These are phyloP conservation scores for Zosterops lateralis DNA, from an alignment of 2,113 vertebrate species.

Conservation along the genomic window DNA sequence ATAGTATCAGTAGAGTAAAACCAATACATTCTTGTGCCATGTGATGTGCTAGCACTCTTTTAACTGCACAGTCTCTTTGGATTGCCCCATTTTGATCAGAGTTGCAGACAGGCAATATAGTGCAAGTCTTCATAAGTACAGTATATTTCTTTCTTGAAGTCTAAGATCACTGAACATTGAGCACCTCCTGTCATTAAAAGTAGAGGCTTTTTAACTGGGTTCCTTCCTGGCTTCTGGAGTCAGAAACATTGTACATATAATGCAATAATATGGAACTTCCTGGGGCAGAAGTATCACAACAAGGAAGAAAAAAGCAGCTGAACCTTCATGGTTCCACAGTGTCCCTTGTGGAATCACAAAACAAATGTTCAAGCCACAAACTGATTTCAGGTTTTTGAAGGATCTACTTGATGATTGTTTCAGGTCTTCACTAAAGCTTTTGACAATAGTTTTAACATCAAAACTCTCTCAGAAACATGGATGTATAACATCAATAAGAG, in stretches of 20 bases:
- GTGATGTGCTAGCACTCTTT: neutral
- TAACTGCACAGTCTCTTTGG: neutral
- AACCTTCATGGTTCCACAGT: neutral
- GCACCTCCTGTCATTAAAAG: neutral
- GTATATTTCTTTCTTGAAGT: neutral
- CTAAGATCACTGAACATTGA: neutral
- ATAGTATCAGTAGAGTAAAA: neutral
- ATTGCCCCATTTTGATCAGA: neutral
- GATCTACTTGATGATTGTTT: neutral
- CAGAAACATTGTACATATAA: neutral
- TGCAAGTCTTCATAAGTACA: neutral
- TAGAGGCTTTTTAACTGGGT: neutral
- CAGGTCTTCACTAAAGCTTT: neutral
- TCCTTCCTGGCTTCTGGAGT: neutral
- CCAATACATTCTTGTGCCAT: neutral
- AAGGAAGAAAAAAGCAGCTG: neutral
- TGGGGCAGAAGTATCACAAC: neutral
- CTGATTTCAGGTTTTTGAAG: neutral
- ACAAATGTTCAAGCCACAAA: neutral
- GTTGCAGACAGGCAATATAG: rapidly evolving
- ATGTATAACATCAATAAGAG: neutral
- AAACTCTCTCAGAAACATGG: neutral
- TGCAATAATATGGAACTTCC: neutral
- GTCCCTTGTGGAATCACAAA: neutral
- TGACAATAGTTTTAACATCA: neutral